A percentile compares a stretch with the other conserved stretches of the same genome.
phyloP scores from a whole-genome alignment of 1,140 invertebrate species.

The Diorhabda sublineata region DNA sequence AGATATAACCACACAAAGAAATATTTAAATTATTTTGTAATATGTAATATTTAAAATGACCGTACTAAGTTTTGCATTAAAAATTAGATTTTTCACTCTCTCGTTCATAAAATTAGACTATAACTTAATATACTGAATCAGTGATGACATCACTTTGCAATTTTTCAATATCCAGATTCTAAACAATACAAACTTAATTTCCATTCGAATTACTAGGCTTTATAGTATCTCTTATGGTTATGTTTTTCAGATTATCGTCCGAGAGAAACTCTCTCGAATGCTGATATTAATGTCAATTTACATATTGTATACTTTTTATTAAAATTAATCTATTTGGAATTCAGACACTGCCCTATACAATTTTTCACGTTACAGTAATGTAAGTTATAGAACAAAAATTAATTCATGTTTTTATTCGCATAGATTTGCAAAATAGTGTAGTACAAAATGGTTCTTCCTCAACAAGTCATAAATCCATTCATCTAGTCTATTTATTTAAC shows the following conservation, averaged over 20 bases:
- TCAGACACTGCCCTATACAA: neutral
- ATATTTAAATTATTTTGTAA: too few species aligned
- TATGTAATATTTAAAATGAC: too few species aligned
- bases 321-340: neutral
- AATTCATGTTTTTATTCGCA: neutral
- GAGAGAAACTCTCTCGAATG: constrained; percentile 1
- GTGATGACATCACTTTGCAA: too few species aligned
- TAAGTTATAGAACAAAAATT: neutral
- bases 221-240: too few species aligned
- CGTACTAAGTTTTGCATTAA: too few species aligned
- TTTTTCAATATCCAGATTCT: too few species aligned
- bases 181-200: too few species aligned
- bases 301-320: neutral
- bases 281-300: neutral
- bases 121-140: too few species aligned
- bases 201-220: too few species aligned
- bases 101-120: too few species aligned
- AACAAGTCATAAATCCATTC: neutral
- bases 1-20: too few species aligned
- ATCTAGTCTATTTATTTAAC: neutral
- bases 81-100: too few species aligned
- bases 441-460: neutral
- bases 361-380: neutral
- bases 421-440: neutral
- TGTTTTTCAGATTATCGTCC: constrained; percentile 14